These are phyloP conservation scores for Triplophysa tibetana DNA, from an alignment of 2,113 vertebrate species.

Conservation along the genomic window DNA sequence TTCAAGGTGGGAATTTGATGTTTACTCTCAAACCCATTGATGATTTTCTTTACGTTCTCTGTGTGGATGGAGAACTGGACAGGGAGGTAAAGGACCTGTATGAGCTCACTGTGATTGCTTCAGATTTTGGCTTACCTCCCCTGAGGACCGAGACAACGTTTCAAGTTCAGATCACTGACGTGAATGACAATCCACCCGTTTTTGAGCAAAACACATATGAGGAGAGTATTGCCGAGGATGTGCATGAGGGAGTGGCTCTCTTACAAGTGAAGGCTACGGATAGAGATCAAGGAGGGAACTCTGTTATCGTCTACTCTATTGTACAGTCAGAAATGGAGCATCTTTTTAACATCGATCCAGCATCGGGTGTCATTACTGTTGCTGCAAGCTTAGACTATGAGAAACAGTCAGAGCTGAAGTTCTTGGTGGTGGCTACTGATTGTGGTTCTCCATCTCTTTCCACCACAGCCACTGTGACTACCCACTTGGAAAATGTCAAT, in stretches of 20 bases:
- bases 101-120: constrained; percentile 77
- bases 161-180: constrained; percentile 76
- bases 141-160: constrained; percentile 73
- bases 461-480: constrained; percentile 77
- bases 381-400: constrained; percentile 78
- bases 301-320: constrained; percentile 76
- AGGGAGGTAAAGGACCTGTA: constrained; percentile 80
- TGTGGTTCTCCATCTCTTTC: constrained; percentile 76
- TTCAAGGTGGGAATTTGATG: constrained; percentile 74
- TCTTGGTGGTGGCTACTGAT: constrained; percentile 82
- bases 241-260: constrained; percentile 73
- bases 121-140: constrained; percentile 78
- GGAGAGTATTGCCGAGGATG: constrained; percentile 77
- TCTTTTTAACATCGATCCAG: constrained; percentile 72
- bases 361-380: constrained; percentile 78
- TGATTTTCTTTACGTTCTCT: constrained; percentile 79
- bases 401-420: constrained; percentile 69
- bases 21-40: constrained; percentile 75
- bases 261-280: constrained; percentile 78
- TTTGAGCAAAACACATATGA: constrained; percentile 75
- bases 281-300: constrained; percentile 78
- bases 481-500: constrained; percentile 83
- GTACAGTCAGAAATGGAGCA: constrained; percentile 57
- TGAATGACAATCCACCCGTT: constrained; percentile 82
- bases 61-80: constrained; percentile 79